phyloP scores from a whole-genome alignment of 2,113 vertebrate genomes.

The Cettia cetti region DNA sequence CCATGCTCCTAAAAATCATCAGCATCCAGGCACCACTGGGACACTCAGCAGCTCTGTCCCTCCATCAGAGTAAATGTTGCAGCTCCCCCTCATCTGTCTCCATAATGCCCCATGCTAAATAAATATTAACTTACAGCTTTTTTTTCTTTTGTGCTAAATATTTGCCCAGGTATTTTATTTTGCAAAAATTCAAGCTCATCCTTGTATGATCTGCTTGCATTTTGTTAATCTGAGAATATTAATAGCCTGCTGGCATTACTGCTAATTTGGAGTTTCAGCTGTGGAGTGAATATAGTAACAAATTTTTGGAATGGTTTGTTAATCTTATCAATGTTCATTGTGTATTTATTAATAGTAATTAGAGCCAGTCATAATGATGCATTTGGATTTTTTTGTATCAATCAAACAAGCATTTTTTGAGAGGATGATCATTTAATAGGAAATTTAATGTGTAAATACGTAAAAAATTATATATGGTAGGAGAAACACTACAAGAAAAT shows the following conservation, averaged over 20 bases:
- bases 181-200: neutral
- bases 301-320: constrained; percentile 9
- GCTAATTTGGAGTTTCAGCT: neutral
- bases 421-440: neutral
- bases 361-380: neutral
- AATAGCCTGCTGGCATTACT: neutral
- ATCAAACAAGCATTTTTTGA: neutral
- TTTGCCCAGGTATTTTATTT: neutral
- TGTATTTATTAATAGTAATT: constrained; percentile 30
- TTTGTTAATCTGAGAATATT: constrained; percentile 9
- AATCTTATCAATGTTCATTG: constrained; percentile 23
- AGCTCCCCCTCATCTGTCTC: neutral
- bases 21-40: neutral
- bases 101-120: neutral
- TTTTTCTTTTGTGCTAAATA: neutral
- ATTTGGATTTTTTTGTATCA: neutral
- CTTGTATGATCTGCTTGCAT: neutral
- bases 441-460: neutral
- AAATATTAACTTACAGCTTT: neutral
- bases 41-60: neutral
- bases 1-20: neutral
- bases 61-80: neutral
- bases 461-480: neutral
- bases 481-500: neutral
- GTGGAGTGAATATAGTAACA: neutral